Base-by-base conservation (phyloP, 1,140 invertebrate genomes). In the Drosophila varians region DNA sequence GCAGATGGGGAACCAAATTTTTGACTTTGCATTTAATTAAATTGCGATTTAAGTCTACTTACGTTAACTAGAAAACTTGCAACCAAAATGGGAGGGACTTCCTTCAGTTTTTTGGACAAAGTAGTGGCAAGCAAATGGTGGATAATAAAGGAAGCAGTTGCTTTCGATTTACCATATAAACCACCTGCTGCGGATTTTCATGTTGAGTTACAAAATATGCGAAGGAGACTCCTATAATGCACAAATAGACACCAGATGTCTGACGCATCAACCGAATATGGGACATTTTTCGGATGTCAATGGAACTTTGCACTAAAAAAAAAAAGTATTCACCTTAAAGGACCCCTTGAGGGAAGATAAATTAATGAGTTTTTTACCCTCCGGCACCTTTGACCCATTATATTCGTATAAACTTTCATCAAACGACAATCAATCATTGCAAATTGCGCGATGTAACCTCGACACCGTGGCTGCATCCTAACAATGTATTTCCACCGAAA, bases 61-160 rank as follows among this genome's bases (percentile, higher is more conserved):
- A 79, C 60, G 43, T 76, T 84, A 86, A 86, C 66, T 76, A 47
- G 66, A 86, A 76, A 84, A 86, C 80, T 84, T 84, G 51, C 55
- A 72, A 31, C 25, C 28, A 26, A n/a, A 34, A 38, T 38, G 28
- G 11, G n/a, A 31, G 4, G 2, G 11, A 11, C 28, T 31, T 31
- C 9, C 9, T 28, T 28, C 26, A 8, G 26, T 0, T 31, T 3
- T 31, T 31, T 11, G 3, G 28, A 9, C 9, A 31, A 6, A 38
- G 12, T 12, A 38, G 36, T 12, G 6, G 49, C 54, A 40, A 43
- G 60, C 64, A 70, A 77, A 53, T 47, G 54, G 42, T 28, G 23
- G 34, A 31, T 40, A 76, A 77, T 83, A 73, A 68, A 53, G 72
- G 34, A 49, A 56, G 28, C 26, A 18, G 45, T 23, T 31, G 25